These are phyloP conservation scores for Hypothenemus hampei DNA, from an alignment of 1,140 invertebrate species.

Conservation along the genomic window DNA sequence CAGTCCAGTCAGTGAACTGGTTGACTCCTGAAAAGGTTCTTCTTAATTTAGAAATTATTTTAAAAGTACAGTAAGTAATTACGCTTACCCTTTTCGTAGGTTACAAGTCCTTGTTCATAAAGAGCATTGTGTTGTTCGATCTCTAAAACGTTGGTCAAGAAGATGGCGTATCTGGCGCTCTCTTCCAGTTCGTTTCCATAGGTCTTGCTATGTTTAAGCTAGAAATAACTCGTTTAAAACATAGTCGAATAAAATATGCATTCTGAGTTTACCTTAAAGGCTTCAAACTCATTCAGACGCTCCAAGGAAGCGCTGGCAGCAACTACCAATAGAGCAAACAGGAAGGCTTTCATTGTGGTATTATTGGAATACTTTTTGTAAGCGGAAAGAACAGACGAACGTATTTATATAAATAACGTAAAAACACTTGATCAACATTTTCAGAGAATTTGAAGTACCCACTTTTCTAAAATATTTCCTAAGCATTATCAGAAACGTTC, in stretches of 20 bases:
- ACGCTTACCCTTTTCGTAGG: conserved; percentile 16
- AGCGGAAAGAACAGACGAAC: no score
- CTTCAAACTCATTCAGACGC: neutral
- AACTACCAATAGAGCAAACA: conserved; percentile 14
- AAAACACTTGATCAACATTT: no score
- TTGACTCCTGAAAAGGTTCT: conserved; percentile 56
- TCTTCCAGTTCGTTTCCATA: conserved; percentile 70
- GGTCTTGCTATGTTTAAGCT: conserved; percentile 48
- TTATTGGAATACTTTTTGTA: no score
- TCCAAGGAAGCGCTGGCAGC: conserved; percentile 11
- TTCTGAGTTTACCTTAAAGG: conserved; percentile 14
- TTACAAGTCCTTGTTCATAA: conserved; percentile 25
- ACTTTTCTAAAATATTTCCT: no score
- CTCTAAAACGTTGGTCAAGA: conserved; percentile 18
- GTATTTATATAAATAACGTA: no score
- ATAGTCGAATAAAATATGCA: neutral
- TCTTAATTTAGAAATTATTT: neutral
- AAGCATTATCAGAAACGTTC: no score
- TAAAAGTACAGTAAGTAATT: neutral
- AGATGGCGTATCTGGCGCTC: conserved; percentile 60
- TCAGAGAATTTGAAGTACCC: no score
- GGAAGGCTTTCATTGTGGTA: conserved; percentile 8
- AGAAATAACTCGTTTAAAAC: neutral
- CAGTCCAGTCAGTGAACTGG: conserved; percentile 78
- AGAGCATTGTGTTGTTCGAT: conserved; percentile 29